Base-by-base conservation (phyloP, 2,888 invertebrate species). In the Drosophila incognita region DNA sequence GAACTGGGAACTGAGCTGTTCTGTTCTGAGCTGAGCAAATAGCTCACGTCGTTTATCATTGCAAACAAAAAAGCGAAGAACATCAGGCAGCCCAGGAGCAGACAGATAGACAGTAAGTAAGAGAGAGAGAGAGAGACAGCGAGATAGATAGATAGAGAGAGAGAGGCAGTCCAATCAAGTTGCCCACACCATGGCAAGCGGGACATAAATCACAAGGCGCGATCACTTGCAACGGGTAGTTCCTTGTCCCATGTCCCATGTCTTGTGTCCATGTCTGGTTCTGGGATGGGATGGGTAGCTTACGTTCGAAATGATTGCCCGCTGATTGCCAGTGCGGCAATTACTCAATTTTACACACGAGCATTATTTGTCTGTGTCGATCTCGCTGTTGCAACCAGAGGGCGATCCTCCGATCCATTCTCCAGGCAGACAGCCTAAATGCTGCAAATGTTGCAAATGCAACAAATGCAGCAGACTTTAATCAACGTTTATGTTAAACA, bases 401-500 rank as follows among this genome's bases (percentile, higher is more conserved):
- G 59, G 76, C 61, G 71, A 69, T 77, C 81, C 64, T 73, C 33
- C 40, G 48, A 58, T 68, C 57, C 49, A 29, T 29, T 35, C 35
- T 24, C 8, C 66, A 63, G 64, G 29, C 59, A 66, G 65, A 87
- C 85, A 85, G 85, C 79, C 81, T 87, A 84, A 87, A 82, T 82
- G 76, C 69, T 42, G 59, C 35, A 63, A 38, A 38, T 38, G 38
- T 24, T 35, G 54, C 46, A 46, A 46, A 46, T 46, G 18, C 49
- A 49, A 40, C 56, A 29, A 56, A 52, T 73, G 80, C 63, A 77
- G 73, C 81, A 79, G 84, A 87, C 86, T 89, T 89, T 87, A 87
- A 89, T 89, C 87, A 89, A 85, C 87, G 82, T 88, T 89, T 88
- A 87, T 87, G 88, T 89, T 83, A 84, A 90, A 89, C 87, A 84